Evolutionary conservation across 2,888 invertebrate species (phyloP).

Genomic region (Sthenelais limicola): DNA sequence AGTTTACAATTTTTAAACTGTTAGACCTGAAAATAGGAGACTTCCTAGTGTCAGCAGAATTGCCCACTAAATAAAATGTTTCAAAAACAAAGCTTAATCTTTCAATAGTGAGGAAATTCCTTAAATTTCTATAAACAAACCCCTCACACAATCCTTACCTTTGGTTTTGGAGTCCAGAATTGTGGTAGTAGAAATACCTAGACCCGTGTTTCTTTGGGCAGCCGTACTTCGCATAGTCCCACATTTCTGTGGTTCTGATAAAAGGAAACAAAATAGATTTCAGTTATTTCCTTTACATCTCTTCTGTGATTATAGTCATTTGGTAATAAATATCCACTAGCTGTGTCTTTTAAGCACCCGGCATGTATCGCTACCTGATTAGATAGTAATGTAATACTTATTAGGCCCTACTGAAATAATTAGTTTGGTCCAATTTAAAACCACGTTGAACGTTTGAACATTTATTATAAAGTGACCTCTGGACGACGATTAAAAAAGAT

Average conservation of each 20-base stretch:
- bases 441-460: no score
- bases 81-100: neutral
- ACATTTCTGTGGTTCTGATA: constrained; percentile 85
- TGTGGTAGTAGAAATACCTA: constrained; percentile 92
- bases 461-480: no score
- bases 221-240: constrained; percentile 97
- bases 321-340: neutral
- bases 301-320: neutral
- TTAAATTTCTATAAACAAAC: neutral
- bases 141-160: no score
- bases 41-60: no score
- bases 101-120: neutral
- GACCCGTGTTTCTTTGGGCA: constrained; percentile 87
- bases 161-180: constrained; percentile 97
- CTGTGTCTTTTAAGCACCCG: neutral
- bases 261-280: constrained; percentile 32
- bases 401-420: no score
- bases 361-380: no score
- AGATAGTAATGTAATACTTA: no score
- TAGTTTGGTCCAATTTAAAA: no score
- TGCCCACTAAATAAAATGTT: no score
- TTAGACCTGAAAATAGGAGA: no score
- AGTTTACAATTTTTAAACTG: no score
- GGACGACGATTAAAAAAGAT: neutral
- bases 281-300: neutral